A percentile compares a stretch with the other conserved stretches of the same genome.
Conservation (phyloP, 2,888 invertebrate species). For the Bimastos eiseni region DNA sequence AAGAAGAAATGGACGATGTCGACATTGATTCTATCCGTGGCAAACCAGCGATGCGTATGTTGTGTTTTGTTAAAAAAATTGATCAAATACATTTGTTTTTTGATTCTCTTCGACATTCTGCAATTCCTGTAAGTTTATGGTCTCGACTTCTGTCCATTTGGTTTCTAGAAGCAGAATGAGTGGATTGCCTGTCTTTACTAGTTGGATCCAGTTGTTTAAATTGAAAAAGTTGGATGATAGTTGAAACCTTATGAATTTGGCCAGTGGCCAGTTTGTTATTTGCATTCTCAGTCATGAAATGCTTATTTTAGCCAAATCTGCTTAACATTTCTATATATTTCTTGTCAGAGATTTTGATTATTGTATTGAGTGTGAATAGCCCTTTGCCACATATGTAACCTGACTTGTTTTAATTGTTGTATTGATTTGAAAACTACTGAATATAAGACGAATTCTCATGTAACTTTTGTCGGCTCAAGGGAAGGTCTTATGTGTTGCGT, state of each 20-base stretch:
- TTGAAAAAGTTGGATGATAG: background rate
- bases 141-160: background rate
- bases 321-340: background rate
- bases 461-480: background rate
- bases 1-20: background rate
- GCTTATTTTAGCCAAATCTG: background rate
- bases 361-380: background rate
- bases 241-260: background rate
- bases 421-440: background rate
- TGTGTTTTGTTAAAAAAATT: background rate
- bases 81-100: background rate
- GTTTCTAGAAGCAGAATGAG: background rate
- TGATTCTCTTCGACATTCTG: background rate
- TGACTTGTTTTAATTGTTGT: background rate
- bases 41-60: background rate
- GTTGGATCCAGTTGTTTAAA: background rate
- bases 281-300: background rate
- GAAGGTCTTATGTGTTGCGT: background rate
- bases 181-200: background rate
- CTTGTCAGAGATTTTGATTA: background rate
- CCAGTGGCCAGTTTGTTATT: background rate
- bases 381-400: background rate
- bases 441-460: background rate
- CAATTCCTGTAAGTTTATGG: background rate
- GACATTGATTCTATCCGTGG: conserved; percentile 17